Evolutionary conservation across 2,113 vertebrate species (phyloP).

Genomic region (Onychostruthus taczanowskii): DNA sequence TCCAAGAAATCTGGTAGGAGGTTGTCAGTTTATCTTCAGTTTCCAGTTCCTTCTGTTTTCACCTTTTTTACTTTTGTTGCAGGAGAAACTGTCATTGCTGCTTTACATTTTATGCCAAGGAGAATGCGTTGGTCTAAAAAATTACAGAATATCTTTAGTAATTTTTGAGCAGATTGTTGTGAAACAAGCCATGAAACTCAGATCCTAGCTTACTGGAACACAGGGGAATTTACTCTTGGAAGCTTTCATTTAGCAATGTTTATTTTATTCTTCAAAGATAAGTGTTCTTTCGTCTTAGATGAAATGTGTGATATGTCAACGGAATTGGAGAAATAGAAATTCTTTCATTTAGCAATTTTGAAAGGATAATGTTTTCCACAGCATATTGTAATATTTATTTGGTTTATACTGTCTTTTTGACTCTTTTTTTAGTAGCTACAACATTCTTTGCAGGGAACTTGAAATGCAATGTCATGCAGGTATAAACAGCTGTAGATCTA

Average conservation of each 20-base stretch:
- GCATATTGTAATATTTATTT: not conserved
- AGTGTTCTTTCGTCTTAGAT: not conserved
- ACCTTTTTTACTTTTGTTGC: not conserved
- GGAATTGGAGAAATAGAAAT: not conserved
- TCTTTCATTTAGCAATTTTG: not conserved
- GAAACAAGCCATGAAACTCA: slow-evolving; percentile 21
- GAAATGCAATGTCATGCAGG: not conserved
- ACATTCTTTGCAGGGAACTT: not conserved
- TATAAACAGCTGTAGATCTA: not conserved
- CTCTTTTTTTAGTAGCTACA: not conserved
- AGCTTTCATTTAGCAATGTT: slow-evolving; percentile 12
- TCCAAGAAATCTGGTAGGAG: not conserved
- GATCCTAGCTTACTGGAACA: not conserved
- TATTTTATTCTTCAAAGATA: slow-evolving; percentile 21
- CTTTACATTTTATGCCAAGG: not conserved
- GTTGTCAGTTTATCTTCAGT: not conserved
- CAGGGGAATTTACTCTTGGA: slow-evolving; percentile 2
- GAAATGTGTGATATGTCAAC: not conserved
- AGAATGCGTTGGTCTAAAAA: not conserved
- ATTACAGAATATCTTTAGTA: not conserved
- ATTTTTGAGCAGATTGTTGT: slow-evolving; percentile 34
- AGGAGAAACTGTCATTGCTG: not conserved
- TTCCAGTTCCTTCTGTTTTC: not conserved
- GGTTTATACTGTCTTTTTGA: not conserved
- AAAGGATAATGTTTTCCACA: not conserved